A percentile compares a stretch with the other conserved stretches of the same genome.
These are phyloP conservation scores for Sesamia nonagrioides DNA, from an alignment of 1,140 invertebrate species.

Conservation along the genomic window DNA sequence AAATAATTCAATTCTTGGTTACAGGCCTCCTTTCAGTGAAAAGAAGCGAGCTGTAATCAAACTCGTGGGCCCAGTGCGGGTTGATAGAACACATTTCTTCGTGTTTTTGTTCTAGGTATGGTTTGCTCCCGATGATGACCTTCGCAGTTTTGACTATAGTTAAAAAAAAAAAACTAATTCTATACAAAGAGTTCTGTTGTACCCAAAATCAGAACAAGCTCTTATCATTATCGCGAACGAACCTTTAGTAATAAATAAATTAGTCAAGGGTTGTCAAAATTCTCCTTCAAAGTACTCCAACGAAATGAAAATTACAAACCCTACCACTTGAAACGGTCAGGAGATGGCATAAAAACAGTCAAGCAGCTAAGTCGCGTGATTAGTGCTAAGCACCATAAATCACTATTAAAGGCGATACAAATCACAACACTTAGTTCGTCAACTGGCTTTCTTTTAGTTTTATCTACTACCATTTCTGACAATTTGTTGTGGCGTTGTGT, in stretches of 20 bases:
- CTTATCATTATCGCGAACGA: neutral
- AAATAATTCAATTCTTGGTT: too few relatives aligned
- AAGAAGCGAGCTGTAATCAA: too few relatives aligned
- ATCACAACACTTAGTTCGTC: neutral
- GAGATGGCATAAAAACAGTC: neutral
- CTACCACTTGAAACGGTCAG: constrained; percentile 8
- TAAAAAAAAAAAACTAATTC: neutral
- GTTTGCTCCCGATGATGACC: too few relatives aligned
- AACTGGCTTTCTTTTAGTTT: neutral
- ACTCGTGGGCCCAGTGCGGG: too few relatives aligned
- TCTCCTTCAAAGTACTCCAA: neutral
- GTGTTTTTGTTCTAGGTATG: too few relatives aligned
- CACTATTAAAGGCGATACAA: neutral
- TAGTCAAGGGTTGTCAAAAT: constrained; percentile 8
- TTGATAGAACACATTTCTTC: too few relatives aligned
- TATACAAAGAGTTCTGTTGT: neutral
- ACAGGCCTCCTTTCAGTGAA: too few relatives aligned
- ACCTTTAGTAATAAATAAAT: constrained; percentile 4
- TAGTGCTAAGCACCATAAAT: constrained; percentile 5
- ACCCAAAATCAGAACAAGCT: neutral
- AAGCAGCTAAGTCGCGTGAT: neutral
- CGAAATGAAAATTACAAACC: constrained; percentile 13
- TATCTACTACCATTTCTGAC: neutral
- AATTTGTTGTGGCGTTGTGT: neutral
- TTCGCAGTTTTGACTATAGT: too few relatives aligned